Conservation (phyloP, 1,140 invertebrate genomes). For the Panulirus ornatus region DNA sequence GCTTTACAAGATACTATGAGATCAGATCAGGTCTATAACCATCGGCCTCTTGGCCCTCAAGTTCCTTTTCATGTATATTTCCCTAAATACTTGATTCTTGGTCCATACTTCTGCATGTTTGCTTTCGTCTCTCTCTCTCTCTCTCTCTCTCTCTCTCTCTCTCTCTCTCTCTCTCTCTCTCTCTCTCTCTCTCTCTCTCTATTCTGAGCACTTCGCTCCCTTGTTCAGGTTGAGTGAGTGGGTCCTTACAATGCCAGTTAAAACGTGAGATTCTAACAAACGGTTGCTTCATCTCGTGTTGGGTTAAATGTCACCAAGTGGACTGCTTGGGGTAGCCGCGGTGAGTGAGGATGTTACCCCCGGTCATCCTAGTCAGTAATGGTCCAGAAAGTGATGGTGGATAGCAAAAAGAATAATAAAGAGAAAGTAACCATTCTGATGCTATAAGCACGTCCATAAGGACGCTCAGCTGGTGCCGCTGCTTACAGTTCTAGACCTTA, state of each 20-base stretch:
- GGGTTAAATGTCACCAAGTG: neutral
- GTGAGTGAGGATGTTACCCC: neutral
- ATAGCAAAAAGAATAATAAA: too few relatives aligned
- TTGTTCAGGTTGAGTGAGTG: neutral
- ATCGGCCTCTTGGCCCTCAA: neutral
- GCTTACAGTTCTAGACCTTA: too few relatives aligned
- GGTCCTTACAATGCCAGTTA: too few relatives aligned
- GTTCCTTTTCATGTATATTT: neutral
- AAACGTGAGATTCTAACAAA: too few relatives aligned
- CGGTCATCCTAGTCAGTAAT: neutral
- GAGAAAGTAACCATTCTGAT: too few relatives aligned
- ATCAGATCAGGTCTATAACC: neutral
- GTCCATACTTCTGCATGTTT: neutral
- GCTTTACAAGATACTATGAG: neutral
- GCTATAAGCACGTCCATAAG: too few relatives aligned
- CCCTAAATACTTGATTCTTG: neutral
- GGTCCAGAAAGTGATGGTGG: too few relatives aligned
- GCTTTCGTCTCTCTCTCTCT: neutral
- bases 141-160: conserved; percentile 22
- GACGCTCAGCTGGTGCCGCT: too few relatives aligned
- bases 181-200: too few relatives aligned
- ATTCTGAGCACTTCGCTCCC: neutral
- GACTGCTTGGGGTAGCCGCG: neutral
- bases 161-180: conserved; percentile 11
- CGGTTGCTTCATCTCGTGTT: too few relatives aligned